Evolutionary conservation across 1,140 invertebrate species (phyloP), one percentile per base, ranked within the genome.

Genomic region (Drosophila busckii): DNA sequence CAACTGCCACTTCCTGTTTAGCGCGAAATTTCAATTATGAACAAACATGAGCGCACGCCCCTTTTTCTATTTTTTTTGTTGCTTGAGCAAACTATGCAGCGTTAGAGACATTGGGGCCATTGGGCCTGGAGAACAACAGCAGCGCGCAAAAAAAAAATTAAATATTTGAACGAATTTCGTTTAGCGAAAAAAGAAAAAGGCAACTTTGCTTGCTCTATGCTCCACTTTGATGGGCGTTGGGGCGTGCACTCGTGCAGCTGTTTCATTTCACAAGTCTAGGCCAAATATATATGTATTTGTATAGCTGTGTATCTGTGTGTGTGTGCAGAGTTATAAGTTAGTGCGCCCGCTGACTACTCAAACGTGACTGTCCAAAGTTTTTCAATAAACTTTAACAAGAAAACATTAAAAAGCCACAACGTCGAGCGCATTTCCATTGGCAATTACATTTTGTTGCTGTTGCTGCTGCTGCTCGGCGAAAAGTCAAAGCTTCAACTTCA

Each of bases 371-470:
- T 64, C 75, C 76, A 82, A 82, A 82, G 69, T 82, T 82, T 80
- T 80, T 80, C 75, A 80, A 80, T 80, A 80, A 80, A 80, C 75
- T 82, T 82, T 82, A 82, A 83, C 75, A 82, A 82, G 75, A 80
- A 80, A 75, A 80, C 75, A 75, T 82, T 82, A 80, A 82, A 80
- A 82, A 80, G 75, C 75, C 75, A 80, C 75, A 80, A 73, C 50
- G 75, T 61, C 50, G 22, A 48, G 75, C 63, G 46, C 68, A 82
- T 82, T 78, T 82, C 68, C 71, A 78, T 78, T 76, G 64, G 48
- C 70, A 69, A 63, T 70, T 42, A 35, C 52, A 34, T 38, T 17
- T 38, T 16, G 20, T 20, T 9, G 26, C 29, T 13, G 8, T 22
- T 34, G 6, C 15, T 4, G 15, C 25, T n/a, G n/a, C n/a, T 28